Evolutionary conservation across 2,113 vertebrate genomes (phyloP), one percentile per base, ranked within the genome.

Genomic region (Acrocephalus arundinaceus): DNA sequence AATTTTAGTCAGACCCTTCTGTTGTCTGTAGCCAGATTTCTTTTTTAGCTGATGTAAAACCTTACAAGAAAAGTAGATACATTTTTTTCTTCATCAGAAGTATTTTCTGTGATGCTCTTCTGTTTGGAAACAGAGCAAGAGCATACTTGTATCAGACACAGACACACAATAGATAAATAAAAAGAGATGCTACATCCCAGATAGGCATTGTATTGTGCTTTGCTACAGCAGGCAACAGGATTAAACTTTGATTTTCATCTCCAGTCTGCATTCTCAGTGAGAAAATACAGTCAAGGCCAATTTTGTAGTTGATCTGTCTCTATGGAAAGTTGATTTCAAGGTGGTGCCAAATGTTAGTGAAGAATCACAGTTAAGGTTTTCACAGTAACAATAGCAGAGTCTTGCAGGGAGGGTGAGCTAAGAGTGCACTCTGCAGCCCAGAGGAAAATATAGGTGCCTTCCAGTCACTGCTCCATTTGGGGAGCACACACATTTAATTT

Each of bases 281-380:
- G 78, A 86, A 88, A 93, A 96, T 77, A 63, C 43, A 74, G 68
- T 74, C 39, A 76, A 80, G 13, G 79, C 89, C 75, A 91, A 83
- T 62, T 94, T n/a, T 85, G 87, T 25, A 88, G 52, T n/a, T 13
- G 9, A 88, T 94, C 57, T 83, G 12, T 90, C 90, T 76, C 67
- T 80, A 31, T 63, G 65, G 87, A 90, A 96, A 93, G 75, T 67
- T 93, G 90, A 85, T 97, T 90, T 86, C 88, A 95, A 90, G 92
- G 74, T 11, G 31, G 27, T 94, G 89, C 75, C 87, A 96, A 95
- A 55, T n/a, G 57, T 74, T 78, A 90, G 35, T 45, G 67, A 54
- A 78, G 72, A 77, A 61, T 62, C 76, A 31, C 31, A 20, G 63
- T 55, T 33, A 30, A 70, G 43, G 46, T 67, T 93, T 84, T 67